phyloP scores from a whole-genome alignment of 2,113 vertebrate species.

The Ctenodactylus gundi region DNA sequence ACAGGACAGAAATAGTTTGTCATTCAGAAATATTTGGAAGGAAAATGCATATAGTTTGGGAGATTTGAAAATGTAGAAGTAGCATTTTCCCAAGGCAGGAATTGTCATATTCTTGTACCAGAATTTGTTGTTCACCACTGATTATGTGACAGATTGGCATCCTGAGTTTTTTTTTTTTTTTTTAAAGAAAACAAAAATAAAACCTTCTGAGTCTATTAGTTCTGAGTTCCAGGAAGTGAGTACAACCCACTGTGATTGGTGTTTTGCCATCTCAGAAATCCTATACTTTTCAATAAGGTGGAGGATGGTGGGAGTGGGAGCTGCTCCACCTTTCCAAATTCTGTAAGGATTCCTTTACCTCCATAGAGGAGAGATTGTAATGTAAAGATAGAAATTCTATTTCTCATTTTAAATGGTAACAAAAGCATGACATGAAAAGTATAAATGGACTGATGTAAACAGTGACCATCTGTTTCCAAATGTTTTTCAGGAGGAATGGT shows the following conservation, averaged over 20 bases:
- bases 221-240: background rate
- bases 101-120: conserved; percentile 35
- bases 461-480: background rate
- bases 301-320: background rate
- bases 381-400: background rate
- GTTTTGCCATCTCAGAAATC: conserved; percentile 3
- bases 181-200: conserved; percentile 51
- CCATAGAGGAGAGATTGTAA: background rate
- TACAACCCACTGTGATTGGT: background rate
- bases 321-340: background rate
- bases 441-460: background rate
- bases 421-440: background rate
- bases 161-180: too few relatives aligned
- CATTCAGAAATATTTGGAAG: conserved; percentile 61
- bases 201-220: background rate
- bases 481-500: background rate
- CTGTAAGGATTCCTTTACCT: conserved; percentile 20
- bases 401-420: conserved; percentile 29
- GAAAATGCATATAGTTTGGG: background rate
- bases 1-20: conserved; percentile 33
- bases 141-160: conserved; percentile 49
- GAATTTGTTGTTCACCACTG: background rate
- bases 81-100: conserved; percentile 34
- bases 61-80: conserved; percentile 33
- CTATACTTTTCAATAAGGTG: background rate